These are phyloP conservation scores for Neuroterus valhalla DNA, from an alignment of 1,140 invertebrate species.

Conservation along the genomic window DNA sequence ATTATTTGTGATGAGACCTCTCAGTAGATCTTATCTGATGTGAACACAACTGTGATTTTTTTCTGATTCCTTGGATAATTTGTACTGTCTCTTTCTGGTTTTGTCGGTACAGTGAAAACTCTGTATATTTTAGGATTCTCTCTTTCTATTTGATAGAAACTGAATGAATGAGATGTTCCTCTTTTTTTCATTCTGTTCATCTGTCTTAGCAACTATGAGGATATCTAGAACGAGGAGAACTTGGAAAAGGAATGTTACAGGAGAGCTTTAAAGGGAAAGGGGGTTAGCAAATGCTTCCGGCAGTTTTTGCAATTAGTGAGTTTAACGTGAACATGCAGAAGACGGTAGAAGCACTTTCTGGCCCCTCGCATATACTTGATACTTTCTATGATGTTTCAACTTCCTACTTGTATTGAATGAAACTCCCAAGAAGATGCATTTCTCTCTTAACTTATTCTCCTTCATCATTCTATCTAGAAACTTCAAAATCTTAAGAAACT, in stretches of 20 bases:
- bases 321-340: slow-evolving; percentile 30
- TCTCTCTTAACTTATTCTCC: background rate
- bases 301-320: slow-evolving; percentile 59
- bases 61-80: no score
- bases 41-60: no score
- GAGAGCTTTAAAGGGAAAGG: background rate
- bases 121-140: no score
- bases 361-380: slow-evolving; percentile 19
- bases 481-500: background rate
- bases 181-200: background rate
- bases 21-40: no score
- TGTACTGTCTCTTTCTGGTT: background rate
- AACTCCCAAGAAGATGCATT: background rate
- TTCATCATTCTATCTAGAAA: background rate
- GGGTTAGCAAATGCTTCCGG: slow-evolving; percentile 38
- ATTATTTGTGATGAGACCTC: no score
- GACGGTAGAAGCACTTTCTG: slow-evolving; percentile 34
- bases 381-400: slow-evolving; percentile 35
- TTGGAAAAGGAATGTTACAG: background rate
- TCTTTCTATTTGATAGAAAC: no score
- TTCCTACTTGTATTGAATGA: slow-evolving; percentile 25
- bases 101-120: no score
- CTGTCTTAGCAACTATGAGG: background rate
- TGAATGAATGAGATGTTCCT: background rate
- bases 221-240: background rate